These are phyloP conservation scores for Etheostoma nigrum DNA, from an alignment of 2,797 vertebrate genomes.

Conservation along the genomic window DNA sequence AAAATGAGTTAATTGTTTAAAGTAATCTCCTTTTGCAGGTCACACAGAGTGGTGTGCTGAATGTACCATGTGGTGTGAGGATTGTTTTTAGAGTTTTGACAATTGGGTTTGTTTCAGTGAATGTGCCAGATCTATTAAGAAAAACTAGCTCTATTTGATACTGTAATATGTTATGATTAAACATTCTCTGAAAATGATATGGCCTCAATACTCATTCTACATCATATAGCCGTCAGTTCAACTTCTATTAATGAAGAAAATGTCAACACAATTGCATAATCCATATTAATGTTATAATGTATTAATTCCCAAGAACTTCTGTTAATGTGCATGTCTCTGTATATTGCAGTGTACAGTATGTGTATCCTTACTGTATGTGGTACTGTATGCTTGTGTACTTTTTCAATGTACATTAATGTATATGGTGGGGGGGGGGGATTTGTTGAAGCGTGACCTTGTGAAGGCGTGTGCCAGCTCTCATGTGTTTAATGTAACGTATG, in stretches of 20 bases:
- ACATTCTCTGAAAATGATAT: neutral
- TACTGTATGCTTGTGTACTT: neutral
- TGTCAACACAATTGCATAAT: slow-evolving; percentile 47
- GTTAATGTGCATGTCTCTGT: slow-evolving; percentile 2
- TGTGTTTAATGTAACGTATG: slow-evolving; percentile 55
- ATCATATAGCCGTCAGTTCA: slow-evolving; percentile 6
- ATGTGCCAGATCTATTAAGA: no score
- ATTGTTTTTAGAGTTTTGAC: no score
- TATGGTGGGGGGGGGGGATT: neutral
- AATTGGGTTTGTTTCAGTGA: no score
- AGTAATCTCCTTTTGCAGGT: no score
- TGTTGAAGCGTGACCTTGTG: slow-evolving; percentile 24
- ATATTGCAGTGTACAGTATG: neutral
- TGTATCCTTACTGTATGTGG: neutral
- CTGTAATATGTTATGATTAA: neutral
- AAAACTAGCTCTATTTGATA: neutral
- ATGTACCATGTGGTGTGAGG: no score
- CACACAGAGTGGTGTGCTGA: no score
- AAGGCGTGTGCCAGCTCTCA: slow-evolving; percentile 40
- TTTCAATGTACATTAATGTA: neutral
- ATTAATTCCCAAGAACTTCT: slow-evolving; percentile 29
- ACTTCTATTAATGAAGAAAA: slow-evolving; percentile 43
- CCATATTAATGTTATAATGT: slow-evolving; percentile 34
- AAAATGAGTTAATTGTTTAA: no score
- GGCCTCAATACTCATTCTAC: slow-evolving; percentile 4